Conservation (phyloP, 2,888 invertebrate species). For the Hirtodrosophila trivittata region DNA sequence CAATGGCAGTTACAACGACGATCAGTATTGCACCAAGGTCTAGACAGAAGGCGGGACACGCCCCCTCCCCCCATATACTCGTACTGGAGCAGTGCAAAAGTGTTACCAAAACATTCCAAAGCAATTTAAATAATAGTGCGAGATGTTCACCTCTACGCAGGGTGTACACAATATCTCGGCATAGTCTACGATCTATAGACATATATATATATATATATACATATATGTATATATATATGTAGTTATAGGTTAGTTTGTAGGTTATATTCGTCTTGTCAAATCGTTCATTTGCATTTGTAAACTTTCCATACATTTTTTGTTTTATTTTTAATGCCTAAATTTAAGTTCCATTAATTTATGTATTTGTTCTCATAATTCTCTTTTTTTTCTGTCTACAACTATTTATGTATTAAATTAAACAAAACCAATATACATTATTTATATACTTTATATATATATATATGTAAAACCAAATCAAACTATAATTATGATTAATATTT, state of each 20-base stretch:
- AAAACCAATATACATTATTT: no score
- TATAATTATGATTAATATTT: slow-evolving; percentile 21
- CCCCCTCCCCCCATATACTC: background rate
- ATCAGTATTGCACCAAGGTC: slow-evolving; percentile 79
- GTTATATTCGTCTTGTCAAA: background rate
- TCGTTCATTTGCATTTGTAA: slow-evolving; percentile 46
- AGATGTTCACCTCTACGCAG: background rate
- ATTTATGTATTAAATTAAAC: no score
- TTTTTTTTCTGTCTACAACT: background rate
- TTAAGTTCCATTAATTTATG: slow-evolving; percentile 6
- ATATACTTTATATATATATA: no score
- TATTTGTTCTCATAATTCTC: slow-evolving; percentile 7
- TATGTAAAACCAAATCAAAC: no score
- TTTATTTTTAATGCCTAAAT: slow-evolving; percentile 1
- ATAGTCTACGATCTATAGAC: background rate
- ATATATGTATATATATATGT: slow-evolving; percentile 1
- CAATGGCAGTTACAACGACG: slow-evolving; percentile 53
- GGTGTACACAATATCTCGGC: no score
- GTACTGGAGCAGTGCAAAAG: slow-evolving; percentile 14
- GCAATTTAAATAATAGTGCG: slow-evolving; percentile 17
- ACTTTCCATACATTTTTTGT: slow-evolving; percentile 26
- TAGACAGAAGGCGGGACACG: slow-evolving; percentile 22
- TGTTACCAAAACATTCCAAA: slow-evolving; percentile 60
- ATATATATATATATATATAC: no score
- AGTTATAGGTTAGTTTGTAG: background rate